A percentile compares a stretch with the other conserved stretches of the same genome.
phyloP scores from a whole-genome alignment of 2,888 invertebrate species.

The Polydesmus complanatus region DNA sequence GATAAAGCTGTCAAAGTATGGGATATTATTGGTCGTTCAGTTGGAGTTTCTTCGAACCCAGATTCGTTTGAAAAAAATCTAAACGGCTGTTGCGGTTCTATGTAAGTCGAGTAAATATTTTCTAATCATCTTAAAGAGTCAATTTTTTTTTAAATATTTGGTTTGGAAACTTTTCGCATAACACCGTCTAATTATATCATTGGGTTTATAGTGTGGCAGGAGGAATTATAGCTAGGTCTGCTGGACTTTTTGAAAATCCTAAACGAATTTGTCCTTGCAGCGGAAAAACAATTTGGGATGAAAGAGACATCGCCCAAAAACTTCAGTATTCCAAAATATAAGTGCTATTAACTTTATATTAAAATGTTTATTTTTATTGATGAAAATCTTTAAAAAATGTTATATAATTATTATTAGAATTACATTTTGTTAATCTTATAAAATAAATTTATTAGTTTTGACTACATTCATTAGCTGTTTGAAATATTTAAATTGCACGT shows the following conservation, averaged over 20 bases:
- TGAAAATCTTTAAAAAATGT: too few species aligned
- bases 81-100: not conserved
- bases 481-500: too few species aligned
- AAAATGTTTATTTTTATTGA: too few species aligned
- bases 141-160: not conserved
- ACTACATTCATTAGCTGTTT: too few species aligned
- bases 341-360: too few species aligned
- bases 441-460: too few species aligned
- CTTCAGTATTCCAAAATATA: not conserved
- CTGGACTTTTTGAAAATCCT: constrained; percentile 70
- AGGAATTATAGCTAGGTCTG: constrained; percentile 76
- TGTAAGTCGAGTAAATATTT: not conserved
- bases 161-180: not conserved
- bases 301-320: constrained; percentile 40
- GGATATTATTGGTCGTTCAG: constrained; percentile 46
- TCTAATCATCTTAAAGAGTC: not conserved
- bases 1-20: constrained; percentile 47
- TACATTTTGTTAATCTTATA: too few species aligned
- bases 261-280: constrained; percentile 82
- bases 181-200: not conserved
- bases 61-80: not conserved
- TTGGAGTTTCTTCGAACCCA: constrained; percentile 46
- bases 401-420: too few species aligned
- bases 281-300: constrained; percentile 80
- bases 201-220: constrained; percentile 50